Base-by-base conservation (phyloP, 2,797 vertebrate species). In the Hypotaenidia philippensis region DNA sequence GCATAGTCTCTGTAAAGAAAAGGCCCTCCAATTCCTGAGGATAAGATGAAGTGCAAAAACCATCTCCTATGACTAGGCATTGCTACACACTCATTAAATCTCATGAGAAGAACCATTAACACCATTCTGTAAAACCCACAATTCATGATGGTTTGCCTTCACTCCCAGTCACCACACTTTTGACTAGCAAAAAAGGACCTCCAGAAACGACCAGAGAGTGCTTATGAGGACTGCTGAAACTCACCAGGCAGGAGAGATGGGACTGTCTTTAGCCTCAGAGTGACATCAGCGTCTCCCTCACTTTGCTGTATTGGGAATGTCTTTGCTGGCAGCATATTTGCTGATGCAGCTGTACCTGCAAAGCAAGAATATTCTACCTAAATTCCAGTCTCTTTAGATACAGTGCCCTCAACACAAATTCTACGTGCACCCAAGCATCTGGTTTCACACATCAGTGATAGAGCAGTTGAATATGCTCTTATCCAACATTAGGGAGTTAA, bases 361-460 rank as follows among this genome's bases (percentile, higher is more conserved):
- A 95, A 89, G 41, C 47, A 91, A 88, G 29, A 94, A 78, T 11
- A 76, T 32, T 64, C 41, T 61, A 29, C 61, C 14, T n/a, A 76
- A 81, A 81, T 23, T 66, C n/a, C 71, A n/a, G 11, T n/a, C 85
- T 32, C 31, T 57, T n/a, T 52, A 20, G 45, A 38, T 40, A 65
- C 1, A 50, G 25, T 5, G 41, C 41, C 41, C 41, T 44, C 41
- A 44, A 44, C 3, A 63, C 7, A 49, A 63, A 83, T 40, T n/a
- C 25, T 36, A 80, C 47, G 85, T 7, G 19, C 6, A 40, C 31
- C 14, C 25, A 56, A 45, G 20, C 22, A 64, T 3, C 18, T 27
- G 10, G 22, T 31, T 64, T 68, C 45, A 29, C 9, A 44, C 41
- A 44, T 18, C 41, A 44, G 19, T 9, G 75, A 71, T 4, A 63